Evolutionary conservation across 1,140 invertebrate species (phyloP).

Genomic region (Pachypsylla venusta): DNA sequence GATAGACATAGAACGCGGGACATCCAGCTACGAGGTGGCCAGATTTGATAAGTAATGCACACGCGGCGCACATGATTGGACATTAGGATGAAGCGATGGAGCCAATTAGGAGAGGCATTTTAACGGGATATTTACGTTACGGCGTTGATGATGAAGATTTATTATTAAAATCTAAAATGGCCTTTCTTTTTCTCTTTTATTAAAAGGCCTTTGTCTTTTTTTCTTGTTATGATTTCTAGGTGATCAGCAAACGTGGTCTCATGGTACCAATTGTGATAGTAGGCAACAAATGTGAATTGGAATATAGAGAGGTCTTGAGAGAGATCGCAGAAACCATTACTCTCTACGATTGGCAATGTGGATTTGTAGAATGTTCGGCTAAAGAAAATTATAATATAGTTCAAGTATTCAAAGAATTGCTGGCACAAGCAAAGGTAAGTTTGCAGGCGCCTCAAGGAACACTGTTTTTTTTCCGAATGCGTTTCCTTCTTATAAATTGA

Average conservation of each 20-base stretch:
- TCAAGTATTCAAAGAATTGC: constrained; percentile 32
- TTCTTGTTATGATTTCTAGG: constrained; percentile 24
- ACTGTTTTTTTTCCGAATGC: not conserved
- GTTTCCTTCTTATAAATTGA: no score
- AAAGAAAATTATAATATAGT: constrained; percentile 35
- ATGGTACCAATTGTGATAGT: constrained; percentile 38
- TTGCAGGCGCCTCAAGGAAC: not conserved
- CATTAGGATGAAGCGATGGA: no score
- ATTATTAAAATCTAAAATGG: no score
- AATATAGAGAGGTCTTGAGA: constrained; percentile 23
- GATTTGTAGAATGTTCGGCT: constrained; percentile 39
- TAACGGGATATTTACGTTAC: no score
- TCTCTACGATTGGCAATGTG: constrained; percentile 38
- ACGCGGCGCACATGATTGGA: no score
- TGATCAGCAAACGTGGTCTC: constrained; percentile 25
- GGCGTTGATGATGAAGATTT: no score
- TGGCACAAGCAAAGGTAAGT: constrained; percentile 36
- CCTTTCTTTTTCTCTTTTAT: no score
- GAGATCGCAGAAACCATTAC: constrained; percentile 35
- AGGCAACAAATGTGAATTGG: constrained; percentile 38
- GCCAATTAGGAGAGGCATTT: no score
- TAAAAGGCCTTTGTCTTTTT: no score
- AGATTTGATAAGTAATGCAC: no score
- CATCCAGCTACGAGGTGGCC: no score
- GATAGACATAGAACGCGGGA: no score